phyloP scores from a whole-genome alignment of 2,797 vertebrate species.

The Poecilia wingei region DNA sequence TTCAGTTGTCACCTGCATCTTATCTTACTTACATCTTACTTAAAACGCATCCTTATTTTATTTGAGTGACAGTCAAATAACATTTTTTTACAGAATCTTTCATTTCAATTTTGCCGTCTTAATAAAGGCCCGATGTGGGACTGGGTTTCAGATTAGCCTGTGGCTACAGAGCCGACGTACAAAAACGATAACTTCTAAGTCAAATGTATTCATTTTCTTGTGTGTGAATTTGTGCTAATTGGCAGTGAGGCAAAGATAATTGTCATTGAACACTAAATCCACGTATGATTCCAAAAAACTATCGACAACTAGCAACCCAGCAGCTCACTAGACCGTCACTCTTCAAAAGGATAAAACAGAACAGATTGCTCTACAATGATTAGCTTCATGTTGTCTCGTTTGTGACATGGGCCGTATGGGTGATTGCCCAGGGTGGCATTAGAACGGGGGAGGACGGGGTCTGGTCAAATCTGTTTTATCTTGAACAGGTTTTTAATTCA shows the following conservation, averaged over 20 bases:
- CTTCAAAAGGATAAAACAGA: neutral
- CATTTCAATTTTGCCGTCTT: too few relatives aligned
- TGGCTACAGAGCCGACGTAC: too few relatives aligned
- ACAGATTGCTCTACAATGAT: neutral
- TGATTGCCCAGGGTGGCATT: neutral
- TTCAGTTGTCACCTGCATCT: neutral
- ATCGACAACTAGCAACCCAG: neutral
- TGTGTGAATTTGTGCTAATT: too few relatives aligned
- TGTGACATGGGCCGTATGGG: neutral
- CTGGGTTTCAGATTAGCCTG: too few relatives aligned
- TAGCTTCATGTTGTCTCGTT: neutral
- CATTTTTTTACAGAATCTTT: too few relatives aligned
- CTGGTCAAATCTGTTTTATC: neutral
- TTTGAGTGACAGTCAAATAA: too few relatives aligned
- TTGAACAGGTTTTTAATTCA: neutral
- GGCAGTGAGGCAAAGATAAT: too few relatives aligned
- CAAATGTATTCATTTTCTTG: too few relatives aligned
- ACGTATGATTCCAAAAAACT: neutral
- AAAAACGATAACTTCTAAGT: too few relatives aligned
- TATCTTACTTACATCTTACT: neutral
- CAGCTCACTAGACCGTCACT: neutral
- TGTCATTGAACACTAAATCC: too few relatives aligned
- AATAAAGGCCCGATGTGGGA: too few relatives aligned
- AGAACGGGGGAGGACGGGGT: neutral
- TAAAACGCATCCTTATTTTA: too few relatives aligned